Percentiles rank a stretch among this genome's conserved stretches.
These are phyloP conservation scores for Saccopteryx bilineata DNA, from an alignment of 2,113 vertebrate species.

Conservation along the genomic window DNA sequence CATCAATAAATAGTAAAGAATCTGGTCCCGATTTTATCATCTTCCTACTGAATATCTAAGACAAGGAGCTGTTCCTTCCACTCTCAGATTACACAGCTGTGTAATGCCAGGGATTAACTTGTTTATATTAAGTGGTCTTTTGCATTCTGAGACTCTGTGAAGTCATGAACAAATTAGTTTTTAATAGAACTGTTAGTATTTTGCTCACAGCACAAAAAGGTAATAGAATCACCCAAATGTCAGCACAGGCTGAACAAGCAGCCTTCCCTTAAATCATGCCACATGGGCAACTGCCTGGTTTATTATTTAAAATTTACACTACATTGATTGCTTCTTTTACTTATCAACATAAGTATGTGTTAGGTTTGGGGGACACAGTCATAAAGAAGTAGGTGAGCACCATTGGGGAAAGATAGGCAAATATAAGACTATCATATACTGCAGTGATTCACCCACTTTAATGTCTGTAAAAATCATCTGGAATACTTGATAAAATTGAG, in stretches of 20 bases:
- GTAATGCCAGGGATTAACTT: background rate
- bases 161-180: constrained; percentile 39
- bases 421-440: background rate
- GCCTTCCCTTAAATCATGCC: background rate
- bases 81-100: background rate
- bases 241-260: background rate
- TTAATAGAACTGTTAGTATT: background rate
- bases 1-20: background rate
- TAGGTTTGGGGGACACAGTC: background rate
- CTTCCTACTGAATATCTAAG: background rate
- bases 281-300: background rate
- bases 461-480: background rate
- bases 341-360: background rate
- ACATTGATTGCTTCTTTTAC: constrained; percentile 27
- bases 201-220: background rate
- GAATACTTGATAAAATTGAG: background rate
- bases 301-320: background rate
- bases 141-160: background rate
- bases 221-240: background rate
- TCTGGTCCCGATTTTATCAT: background rate
- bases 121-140: constrained; percentile 19
- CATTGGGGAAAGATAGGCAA: background rate
- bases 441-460: background rate
- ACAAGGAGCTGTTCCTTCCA: background rate
- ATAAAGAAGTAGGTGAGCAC: background rate